Evolutionary conservation across 1,140 invertebrate species (phyloP), one percentile per base, ranked within the genome.

Genomic region (Bombus ignitus): DNA sequence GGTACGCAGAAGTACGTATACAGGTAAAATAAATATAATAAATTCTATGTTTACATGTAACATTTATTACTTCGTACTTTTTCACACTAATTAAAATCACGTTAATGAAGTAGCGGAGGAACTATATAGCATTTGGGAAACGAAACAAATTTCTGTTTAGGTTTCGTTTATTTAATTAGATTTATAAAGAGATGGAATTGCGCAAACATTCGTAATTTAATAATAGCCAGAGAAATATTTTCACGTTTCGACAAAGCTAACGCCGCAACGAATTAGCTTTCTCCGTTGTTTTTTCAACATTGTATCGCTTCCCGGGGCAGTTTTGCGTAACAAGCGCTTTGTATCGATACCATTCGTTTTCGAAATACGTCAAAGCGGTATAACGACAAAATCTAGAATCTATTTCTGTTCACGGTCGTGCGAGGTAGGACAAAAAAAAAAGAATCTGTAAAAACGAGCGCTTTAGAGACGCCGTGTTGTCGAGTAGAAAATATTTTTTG

Each of bases 61-160:
- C 18, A 2, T 53, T 53, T 18, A 18, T 53, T 22, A 53, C 18
- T 5, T 22, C 18, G 47, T 53, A 8, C 32, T 8, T 8, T 53
- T 22, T 53, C 15, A 22, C 0, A 18, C 6, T 22, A 8, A 53
- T 18, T 53, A 53, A 53, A 22, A 8, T 53, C 47, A 8, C 47
- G 18, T 22, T 53, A 53, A 53, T 18, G 18, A 6, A 32, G 2
- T n/a, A 4, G 9, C 5, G 1, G 10, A 0, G 15, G 0, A 47
- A 15, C 15, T 47, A 1, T 62, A 1, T 12, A n/a, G 3, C 10
- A 12, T 10, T 0, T 3, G 9, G 0, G 3, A 0, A 25, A 59
- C 10, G 10, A 28, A 12, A n/a, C 10, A 22, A 53, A 8, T 53
- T 22, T 53, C 18, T 22, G 8, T 53, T 18, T 53, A 22, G 6